These are phyloP conservation scores for Caradrina clavipalpis DNA, from an alignment of 2,888 invertebrate species.

Conservation along the genomic window DNA sequence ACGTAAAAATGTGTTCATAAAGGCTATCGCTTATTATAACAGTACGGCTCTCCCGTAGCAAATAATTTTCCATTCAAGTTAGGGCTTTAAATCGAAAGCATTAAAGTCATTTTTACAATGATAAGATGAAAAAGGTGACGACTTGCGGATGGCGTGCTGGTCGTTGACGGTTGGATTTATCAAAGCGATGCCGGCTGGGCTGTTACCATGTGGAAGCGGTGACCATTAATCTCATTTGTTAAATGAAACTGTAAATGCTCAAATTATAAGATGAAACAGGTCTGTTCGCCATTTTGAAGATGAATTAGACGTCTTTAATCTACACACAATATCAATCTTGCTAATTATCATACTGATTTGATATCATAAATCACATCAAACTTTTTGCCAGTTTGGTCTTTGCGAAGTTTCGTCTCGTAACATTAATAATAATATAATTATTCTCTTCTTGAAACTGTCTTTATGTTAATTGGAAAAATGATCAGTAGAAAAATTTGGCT, in stretches of 20 bases:
- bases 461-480: background rate
- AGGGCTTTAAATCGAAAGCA: no score
- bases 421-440: background rate
- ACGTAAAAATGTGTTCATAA: background rate
- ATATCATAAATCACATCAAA: constrained; percentile 35
- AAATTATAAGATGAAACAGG: constrained; percentile 20
- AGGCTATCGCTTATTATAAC: no score
- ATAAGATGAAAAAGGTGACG: no score
- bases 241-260: background rate
- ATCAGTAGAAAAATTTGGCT: background rate
- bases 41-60: no score
- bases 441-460: background rate
- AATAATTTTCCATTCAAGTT: no score
- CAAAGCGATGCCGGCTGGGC: no score
- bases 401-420: background rate
- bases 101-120: no score
- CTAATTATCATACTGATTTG: constrained; percentile 45
- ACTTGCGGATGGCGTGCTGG: no score
- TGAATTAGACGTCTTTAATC: constrained; percentile 22
- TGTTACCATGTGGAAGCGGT: no score
- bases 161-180: no score
- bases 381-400: background rate
- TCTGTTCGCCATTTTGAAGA: constrained; percentile 40
- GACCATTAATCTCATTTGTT: constrained; percentile 13
- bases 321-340: constrained; percentile 21